Base-by-base conservation (phyloP, 1,140 invertebrate genomes). In the Brachystomella parvula region DNA sequence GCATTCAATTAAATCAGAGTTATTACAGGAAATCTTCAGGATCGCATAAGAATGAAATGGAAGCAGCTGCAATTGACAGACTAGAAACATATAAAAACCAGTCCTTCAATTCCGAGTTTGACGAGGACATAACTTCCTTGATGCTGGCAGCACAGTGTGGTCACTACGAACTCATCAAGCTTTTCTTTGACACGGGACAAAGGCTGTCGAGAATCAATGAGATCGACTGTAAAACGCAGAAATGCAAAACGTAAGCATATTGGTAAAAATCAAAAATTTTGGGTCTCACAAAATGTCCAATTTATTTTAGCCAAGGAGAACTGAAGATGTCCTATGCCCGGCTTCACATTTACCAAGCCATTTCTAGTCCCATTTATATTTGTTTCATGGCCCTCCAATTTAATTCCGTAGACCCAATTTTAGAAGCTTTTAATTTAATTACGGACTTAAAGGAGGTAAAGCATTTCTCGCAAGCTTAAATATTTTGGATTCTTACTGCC, bases 61-160 rank as follows among this genome's bases (percentile, higher is more conserved):
- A 15, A 60, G 17, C 12, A 26, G 28, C 19, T 9, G 17, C 17
- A 9, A 39, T 61, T 12, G 21, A 65, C 2, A 17, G 15, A 12
- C 61, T 47, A 6, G 6, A 61, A 29, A 12, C 6, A 15, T 21
- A 9, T 9, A 44, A 44, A 35, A 29, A 24, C 60, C 2, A 61
- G 39, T 24, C 26, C 9, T 66, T 66, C 28, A 59, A 63, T 39
- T 61, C 81, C 0, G 82, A 84, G 61, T 90, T 87, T 76, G 84
- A 85, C 0, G 81, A 83, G 17, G 83, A 87, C 69, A 81, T 88
- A 3, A 89, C 86, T 0, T 87, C 87, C 0, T 78, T 90, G 19
- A 83, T 86, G 47, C 77, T 89, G 1, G 87, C 87, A 1, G 85
- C 87, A 9, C 85, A 87, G 68, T 80, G 80, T 33, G 87, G 87